A percentile compares a stretch with the other conserved stretches of the same genome.
Conservation (phyloP, 2,888 invertebrate genomes). For the Zhuqinia jingwanae region DNA sequence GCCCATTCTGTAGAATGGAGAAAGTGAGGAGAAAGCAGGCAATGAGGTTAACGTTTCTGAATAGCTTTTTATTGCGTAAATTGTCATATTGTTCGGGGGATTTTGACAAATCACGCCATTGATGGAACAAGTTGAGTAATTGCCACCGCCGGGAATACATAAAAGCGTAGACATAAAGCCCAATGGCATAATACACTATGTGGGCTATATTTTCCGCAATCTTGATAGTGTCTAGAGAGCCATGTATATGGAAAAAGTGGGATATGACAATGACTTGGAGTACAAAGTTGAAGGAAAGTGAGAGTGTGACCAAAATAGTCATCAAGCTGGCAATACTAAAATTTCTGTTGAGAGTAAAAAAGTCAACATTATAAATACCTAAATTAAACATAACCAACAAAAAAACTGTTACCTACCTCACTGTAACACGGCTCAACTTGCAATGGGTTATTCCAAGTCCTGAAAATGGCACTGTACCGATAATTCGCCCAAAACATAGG, state of each 20-base stretch:
- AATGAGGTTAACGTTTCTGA: neutral
- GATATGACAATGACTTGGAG: neutral
- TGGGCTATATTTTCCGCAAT: constrained; percentile 6
- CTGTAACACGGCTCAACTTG: too few relatives aligned
- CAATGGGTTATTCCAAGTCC: neutral
- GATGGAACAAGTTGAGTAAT: neutral
- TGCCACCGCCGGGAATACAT: neutral
- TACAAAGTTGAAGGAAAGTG: neutral
- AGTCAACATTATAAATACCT: neutral
- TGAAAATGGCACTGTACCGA: neutral
- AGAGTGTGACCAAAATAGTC: neutral
- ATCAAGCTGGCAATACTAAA: neutral
- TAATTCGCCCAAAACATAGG: neutral
- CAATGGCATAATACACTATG: neutral
- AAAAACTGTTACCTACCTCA: too few relatives aligned
- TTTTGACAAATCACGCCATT: neutral
- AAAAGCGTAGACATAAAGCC: neutral
- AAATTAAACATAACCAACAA: too few relatives aligned
- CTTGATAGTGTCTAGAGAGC: neutral
- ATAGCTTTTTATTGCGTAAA: neutral
- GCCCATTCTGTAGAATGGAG: neutral
- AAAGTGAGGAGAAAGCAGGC: neutral
- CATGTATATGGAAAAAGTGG: neutral
- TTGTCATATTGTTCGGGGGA: neutral
- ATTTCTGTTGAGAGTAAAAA: neutral